Percentiles rank a stretch among this genome's conserved stretches.
Conservation (phyloP, 2,797 vertebrate genomes). For the Peromyscus nudipes region DNA sequence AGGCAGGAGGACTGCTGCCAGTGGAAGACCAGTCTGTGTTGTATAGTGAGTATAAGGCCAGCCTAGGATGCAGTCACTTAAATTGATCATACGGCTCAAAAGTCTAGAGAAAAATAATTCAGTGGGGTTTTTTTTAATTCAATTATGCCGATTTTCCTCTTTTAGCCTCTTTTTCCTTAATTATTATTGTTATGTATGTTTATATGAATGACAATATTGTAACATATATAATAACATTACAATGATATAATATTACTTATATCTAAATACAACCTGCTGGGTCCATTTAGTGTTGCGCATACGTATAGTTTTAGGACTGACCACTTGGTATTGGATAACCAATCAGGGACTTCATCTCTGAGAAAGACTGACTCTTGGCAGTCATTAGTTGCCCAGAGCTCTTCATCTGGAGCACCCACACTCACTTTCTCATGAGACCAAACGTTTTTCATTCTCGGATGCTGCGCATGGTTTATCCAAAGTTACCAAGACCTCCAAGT, state of each 20-base stretch:
- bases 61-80: neutral
- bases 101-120: slow-evolving; percentile 31
- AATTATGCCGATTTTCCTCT: neutral
- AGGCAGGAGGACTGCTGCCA: neutral
- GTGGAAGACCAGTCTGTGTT: neutral
- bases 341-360: neutral
- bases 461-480: neutral
- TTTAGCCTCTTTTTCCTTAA: neutral
- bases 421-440: neutral
- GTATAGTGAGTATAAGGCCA: neutral
- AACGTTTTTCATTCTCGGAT: slow-evolving; percentile 12
- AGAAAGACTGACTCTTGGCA: too few relatives aligned
- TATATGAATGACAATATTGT: neutral
- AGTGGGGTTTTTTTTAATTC: neutral
- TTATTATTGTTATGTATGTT: neutral
- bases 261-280: neutral
- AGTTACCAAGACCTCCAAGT: neutral
- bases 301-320: neutral
- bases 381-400: neutral
- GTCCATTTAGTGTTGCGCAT: too few relatives aligned
- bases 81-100: slow-evolving; percentile 38
- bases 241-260: neutral
- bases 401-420: neutral
- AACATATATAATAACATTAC: neutral
- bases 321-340: neutral